Evolutionary conservation across 37 sponge, comb jelly and placozoan genomes (phyloP), one percentile per base, ranked within the genome.

Genomic region (Geodia barretti): DNA sequence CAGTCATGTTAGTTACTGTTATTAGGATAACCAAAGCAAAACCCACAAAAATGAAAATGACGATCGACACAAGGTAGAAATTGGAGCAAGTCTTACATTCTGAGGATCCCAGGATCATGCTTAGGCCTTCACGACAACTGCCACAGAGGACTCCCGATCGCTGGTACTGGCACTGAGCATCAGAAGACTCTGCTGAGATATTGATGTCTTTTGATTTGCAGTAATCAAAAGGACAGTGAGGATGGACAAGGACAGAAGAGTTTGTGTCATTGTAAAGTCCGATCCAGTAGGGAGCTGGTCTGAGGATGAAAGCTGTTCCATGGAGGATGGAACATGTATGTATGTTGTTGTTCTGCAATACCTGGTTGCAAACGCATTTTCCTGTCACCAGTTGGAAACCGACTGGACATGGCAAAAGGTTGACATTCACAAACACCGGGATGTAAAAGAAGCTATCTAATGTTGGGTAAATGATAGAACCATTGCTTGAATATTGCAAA

Each of bases 71-170:
- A 7, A 85, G 39, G 65, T 36, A 85, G 34, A 7, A 11, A 35
- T 85, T 70, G 7, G 79, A 70, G 42, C 86, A 85, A 14, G 34
- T 23, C 32, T 59, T 37, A 38, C 86, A 85, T 59, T 77, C 43
- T 41, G 77, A 69, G 17, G 79, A 43, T 4, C 79, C 86, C 23
- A 86, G 31, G 0, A 64, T 61, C 2, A 72, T 41, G 37, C 86
- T 86, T 23, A 72, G 73, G 7, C 86, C 86, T 1, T 79, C 58
- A 25, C 24, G 29, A 79, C 60, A 64, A 25, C 33, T 54, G 19
- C 79, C 76, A 83, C 84, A 83, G 3, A 83, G 64, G 0, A 75
- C 58, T 0, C 76, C 76, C n/a, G 68, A 21, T 64, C 84, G 74
- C 31, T 73, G 65, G 34, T 29, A 62, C 0, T 14, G 19, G 34